Evolutionary conservation across 2,888 invertebrate genomes (phyloP), one percentile per base, ranked within the genome.

Genomic region (Phasia obesa): DNA sequence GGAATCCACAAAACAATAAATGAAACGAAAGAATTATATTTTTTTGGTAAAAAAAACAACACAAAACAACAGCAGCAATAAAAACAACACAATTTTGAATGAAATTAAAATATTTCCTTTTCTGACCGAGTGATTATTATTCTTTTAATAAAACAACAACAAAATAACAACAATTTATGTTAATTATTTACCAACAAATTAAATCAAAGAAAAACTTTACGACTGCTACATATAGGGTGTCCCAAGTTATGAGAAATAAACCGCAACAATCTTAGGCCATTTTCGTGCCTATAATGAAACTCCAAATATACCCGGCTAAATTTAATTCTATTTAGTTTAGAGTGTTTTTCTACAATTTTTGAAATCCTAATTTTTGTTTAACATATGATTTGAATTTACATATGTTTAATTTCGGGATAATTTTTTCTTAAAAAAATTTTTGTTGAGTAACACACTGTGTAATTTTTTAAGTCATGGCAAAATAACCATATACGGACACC

Each of bases 141-240:
- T 77, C 84, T 85, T 86, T 73, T 76, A 82, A 86, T 85, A 60
- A 76, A 84, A 57, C 82, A 77, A 57, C 53, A 82, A 73, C 3
- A 35, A 44, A 42, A 17, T 15, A 71, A 78, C 47, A 77, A 38
- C 64, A 64, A 31, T 59, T 69, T 57, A 73, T 81, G 77, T 78
- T 80, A 85, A 85, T 85, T 81, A 85, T 85, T 85, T 82, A 82
- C 53, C 77, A 85, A 82, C 83, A 86, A 84, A 77, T 82, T 78
- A 71, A 83, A 86, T 70, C 35, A n/a, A 35, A 57, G 9, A 49
- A 42, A 42, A 59, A 13, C 7, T 19, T 21, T 38, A 27, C 38
- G 19, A 17, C 47, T 19, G 13, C 17, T 15, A 17, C 27, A 15
- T 4, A 25, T 35, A 7, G 11, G 35, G 35, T 47, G 9, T 23